phyloP scores from a whole-genome alignment of 2,888 invertebrate genomes.

The Odontothrips loti region DNA sequence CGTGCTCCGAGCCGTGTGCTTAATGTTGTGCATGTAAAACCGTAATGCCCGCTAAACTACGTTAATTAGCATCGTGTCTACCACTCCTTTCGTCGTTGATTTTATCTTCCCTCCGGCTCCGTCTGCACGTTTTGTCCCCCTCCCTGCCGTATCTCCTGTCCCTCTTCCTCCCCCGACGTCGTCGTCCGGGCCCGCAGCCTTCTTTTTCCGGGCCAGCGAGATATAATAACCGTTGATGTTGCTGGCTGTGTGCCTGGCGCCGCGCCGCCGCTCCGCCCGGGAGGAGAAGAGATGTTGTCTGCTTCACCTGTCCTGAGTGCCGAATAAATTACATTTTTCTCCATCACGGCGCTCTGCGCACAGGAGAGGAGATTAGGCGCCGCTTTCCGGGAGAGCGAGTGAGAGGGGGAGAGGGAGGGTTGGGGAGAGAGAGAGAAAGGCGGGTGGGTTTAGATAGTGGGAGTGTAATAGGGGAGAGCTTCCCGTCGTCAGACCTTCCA shows the following conservation, averaged over 20 bases:
- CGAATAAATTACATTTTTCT: conserved; percentile 27
- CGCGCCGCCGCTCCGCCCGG: background rate
- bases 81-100: conserved; percentile 4
- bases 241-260: background rate
- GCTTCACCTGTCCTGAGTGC: conserved; percentile 2
- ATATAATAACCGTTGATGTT: conserved; percentile 24
- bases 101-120: background rate
- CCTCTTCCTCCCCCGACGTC: no score
- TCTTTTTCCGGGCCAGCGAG: background rate
- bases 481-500: no score
- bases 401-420: background rate
- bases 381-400: background rate
- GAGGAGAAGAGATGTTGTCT: background rate
- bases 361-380: background rate
- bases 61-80: background rate
- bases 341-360: background rate
- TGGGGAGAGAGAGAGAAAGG: background rate
- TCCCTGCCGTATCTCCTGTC: background rate
- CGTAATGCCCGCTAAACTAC: background rate
- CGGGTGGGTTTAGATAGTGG: background rate
- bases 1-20: background rate
- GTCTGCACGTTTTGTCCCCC: background rate
- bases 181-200: no score
- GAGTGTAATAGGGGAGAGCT: background rate
- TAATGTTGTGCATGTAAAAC: background rate